Conservation (phyloP, 2,888 invertebrate genomes). For the Oligia strigilis region DNA sequence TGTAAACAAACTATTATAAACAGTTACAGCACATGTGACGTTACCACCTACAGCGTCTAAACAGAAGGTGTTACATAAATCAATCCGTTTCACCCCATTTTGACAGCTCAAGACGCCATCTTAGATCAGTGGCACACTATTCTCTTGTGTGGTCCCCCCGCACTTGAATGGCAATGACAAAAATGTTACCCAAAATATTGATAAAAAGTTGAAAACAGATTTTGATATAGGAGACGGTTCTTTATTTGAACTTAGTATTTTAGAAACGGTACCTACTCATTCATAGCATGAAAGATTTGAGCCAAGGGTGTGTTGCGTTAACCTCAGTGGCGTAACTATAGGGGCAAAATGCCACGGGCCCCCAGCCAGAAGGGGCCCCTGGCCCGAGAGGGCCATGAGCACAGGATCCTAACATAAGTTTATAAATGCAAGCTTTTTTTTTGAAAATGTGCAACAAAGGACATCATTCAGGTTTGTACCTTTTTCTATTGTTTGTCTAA, state of each 20-base stretch:
- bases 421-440: too few relatives aligned
- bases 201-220: slow-evolving; percentile 19
- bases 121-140: slow-evolving; percentile 65
- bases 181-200: slow-evolving; percentile 24
- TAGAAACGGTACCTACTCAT: not conserved
- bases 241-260: not conserved
- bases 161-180: slow-evolving; percentile 40
- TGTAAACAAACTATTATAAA: slow-evolving; percentile 56
- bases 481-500: too few relatives aligned
- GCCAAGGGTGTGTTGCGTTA: too few relatives aligned
- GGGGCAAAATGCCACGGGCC: too few relatives aligned
- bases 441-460: too few relatives aligned
- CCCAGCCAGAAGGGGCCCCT: too few relatives aligned
- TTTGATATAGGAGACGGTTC: not conserved
- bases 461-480: too few relatives aligned
- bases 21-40: slow-evolving; percentile 46
- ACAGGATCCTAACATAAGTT: too few relatives aligned
- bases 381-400: too few relatives aligned
- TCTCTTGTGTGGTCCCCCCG: slow-evolving; percentile 79
- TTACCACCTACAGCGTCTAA: slow-evolving; percentile 67
- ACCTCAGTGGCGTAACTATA: too few relatives aligned
- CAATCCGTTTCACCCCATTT: slow-evolving; percentile 67
- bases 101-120: slow-evolving; percentile 72
- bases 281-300: not conserved
- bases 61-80: slow-evolving; percentile 64